Conservation (phyloP, 35 echinoderm and acorn worm species). For the Patiria miniata region DNA sequence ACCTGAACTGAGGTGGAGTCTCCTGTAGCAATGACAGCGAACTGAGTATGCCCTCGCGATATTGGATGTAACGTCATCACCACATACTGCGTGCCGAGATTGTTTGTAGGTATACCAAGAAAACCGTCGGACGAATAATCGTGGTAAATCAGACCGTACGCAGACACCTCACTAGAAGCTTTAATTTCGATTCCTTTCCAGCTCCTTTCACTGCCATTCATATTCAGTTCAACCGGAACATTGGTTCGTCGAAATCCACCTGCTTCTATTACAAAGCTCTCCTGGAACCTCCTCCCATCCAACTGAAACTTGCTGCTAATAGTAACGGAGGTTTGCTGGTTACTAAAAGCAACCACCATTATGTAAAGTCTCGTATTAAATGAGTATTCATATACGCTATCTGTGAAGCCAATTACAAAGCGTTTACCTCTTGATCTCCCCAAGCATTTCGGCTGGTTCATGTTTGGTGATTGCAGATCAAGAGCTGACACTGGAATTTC, state of each 20-base stretch:
- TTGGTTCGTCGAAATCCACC: not conserved
- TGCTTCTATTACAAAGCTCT: slow-evolving; percentile 34
- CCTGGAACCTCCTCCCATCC: slow-evolving; percentile 20
- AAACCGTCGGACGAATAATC: slow-evolving; percentile 58
- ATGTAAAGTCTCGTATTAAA: slow-evolving; percentile 4
- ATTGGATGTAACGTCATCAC: not conserved
- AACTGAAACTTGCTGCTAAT: slow-evolving; percentile 52
- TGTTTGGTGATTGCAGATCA: too few relatives aligned
- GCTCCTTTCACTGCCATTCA: slow-evolving; percentile 30
- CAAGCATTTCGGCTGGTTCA: not conserved
- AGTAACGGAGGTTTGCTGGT: too few relatives aligned
- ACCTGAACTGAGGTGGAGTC: slow-evolving; percentile 41
- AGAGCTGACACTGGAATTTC: too few relatives aligned
- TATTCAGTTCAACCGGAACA: slow-evolving; percentile 35
- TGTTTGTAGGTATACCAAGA: too few relatives aligned
- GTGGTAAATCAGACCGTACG: slow-evolving; percentile 42
- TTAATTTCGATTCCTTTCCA: slow-evolving; percentile 45
- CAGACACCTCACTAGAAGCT: slow-evolving; percentile 64
- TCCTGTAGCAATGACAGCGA: slow-evolving; percentile 54
- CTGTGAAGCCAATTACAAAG: slow-evolving; percentile 39
- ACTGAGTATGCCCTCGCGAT: not conserved
- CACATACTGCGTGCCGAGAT: too few relatives aligned
- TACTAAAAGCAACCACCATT: slow-evolving; percentile 65
- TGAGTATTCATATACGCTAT: not conserved
- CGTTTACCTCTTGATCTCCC: slow-evolving; percentile 57